phyloP scores from a whole-genome alignment of 1,140 invertebrate genomes.

The Metaphire vulgaris region DNA sequence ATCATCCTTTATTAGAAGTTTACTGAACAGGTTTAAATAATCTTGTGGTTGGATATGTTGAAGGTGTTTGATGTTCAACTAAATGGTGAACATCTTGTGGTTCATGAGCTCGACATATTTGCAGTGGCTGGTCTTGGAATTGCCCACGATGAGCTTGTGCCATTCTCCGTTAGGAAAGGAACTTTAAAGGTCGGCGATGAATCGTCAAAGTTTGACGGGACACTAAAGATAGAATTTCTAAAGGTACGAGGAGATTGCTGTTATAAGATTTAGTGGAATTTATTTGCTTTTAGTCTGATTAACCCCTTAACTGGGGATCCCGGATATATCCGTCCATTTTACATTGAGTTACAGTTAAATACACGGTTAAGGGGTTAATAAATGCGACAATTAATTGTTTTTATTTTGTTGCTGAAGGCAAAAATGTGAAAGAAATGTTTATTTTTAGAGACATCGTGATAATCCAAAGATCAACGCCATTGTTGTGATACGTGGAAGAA shows the following conservation, averaged over 20 bases:
- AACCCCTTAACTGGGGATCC: too few species aligned
- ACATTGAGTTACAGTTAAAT: too few species aligned
- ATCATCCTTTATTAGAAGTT: too few species aligned
- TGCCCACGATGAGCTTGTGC: constrained; percentile 81
- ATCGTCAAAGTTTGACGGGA: constrained; percentile 34
- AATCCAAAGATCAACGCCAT: constrained; percentile 20
- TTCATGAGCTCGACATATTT: constrained; percentile 86
- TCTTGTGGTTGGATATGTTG: constrained; percentile 31
- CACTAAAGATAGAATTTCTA: constrained; percentile 19
- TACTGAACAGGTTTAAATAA: too few species aligned
- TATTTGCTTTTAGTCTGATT: too few species aligned
- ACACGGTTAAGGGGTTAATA: too few species aligned
- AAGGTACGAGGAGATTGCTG: background rate
- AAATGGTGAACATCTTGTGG: constrained; percentile 85
- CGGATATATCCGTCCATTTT: too few species aligned
- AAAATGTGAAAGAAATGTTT: too few species aligned
- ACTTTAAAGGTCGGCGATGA: constrained; percentile 73
- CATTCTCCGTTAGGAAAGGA: constrained; percentile 56
- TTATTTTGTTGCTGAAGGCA: too few species aligned
- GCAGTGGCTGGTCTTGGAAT: constrained; percentile 83
- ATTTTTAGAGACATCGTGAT: constrained; percentile 3
- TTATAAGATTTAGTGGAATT: too few species aligned
- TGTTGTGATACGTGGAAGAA: constrained; percentile 7
- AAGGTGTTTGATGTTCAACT: constrained; percentile 88
- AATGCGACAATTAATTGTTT: too few species aligned